Percentiles rank a stretch among this genome's conserved stretches.
Evolutionary conservation across 2,797 vertebrate species (phyloP).

Genomic region (Coluber constrictor): DNA sequence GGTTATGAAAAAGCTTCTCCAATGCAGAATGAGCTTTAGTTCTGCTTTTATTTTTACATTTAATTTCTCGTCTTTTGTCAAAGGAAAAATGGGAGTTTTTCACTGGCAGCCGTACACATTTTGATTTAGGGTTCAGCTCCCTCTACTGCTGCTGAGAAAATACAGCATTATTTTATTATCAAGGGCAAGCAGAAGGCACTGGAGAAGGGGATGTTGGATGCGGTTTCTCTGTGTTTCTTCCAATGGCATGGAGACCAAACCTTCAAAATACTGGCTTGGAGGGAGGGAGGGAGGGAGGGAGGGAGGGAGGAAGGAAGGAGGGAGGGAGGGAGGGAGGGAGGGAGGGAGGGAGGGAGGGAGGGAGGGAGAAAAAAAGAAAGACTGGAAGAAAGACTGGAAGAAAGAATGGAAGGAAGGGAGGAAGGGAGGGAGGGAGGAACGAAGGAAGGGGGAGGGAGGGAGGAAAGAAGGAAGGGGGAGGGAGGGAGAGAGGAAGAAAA

Average conservation of each 20-base stretch:
- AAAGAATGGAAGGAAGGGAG: no score
- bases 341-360: no score
- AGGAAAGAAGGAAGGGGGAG: no score
- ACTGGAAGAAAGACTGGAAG: no score
- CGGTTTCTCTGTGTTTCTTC: not conserved
- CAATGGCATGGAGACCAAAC: not conserved
- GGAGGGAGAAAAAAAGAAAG: no score
- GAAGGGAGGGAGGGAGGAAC: no score
- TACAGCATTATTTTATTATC: not conserved
- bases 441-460: no score
- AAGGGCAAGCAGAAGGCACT: not conserved
- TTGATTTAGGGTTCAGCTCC: not conserved
- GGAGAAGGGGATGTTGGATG: not conserved
- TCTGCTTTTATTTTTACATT: not conserved
- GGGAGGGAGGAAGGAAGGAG: rapidly evolving
- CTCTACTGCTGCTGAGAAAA: not conserved
- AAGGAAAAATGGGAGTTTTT: not conserved
- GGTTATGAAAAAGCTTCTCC: not conserved
- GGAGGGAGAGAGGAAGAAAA: no score
- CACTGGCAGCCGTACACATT: not conserved
- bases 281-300: not conserved
- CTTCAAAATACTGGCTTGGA: not conserved
- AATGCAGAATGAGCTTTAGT: not conserved
- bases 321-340: rapidly evolving
- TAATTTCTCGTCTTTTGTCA: not conserved